A percentile compares a stretch with the other conserved stretches of the same genome.
phyloP scores from a whole-genome alignment of 2,888 invertebrate genomes.

The Synergus umbraculus region DNA sequence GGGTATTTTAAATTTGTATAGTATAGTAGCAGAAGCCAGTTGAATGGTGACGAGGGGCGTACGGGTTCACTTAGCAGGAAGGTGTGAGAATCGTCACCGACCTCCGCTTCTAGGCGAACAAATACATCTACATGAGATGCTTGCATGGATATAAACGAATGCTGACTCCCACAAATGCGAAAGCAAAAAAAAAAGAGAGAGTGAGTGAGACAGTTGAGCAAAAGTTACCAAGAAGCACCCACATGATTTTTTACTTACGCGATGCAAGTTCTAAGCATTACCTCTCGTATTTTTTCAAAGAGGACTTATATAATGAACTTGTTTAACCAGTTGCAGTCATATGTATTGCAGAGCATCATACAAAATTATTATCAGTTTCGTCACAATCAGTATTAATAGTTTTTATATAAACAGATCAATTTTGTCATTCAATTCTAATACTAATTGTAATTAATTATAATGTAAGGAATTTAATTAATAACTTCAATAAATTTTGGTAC shows the following conservation, averaged over 20 bases:
- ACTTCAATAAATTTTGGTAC: too few species aligned
- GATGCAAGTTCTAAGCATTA: slow-evolving; percentile 46
- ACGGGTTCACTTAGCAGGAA: slow-evolving; percentile 75
- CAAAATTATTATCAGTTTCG: background rate
- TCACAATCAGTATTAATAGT: too few species aligned
- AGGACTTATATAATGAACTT: slow-evolving; percentile 64
- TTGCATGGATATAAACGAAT: slow-evolving; percentile 55
- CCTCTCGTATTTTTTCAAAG: slow-evolving; percentile 61
- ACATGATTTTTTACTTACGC: slow-evolving; percentile 43
- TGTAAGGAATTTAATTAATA: too few species aligned
- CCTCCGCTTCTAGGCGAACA: slow-evolving; percentile 74
- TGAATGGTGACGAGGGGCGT: slow-evolving; percentile 68
- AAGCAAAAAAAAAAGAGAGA: slow-evolving; percentile 25
- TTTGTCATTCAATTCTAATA: too few species aligned
- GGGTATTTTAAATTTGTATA: slow-evolving; percentile 75
- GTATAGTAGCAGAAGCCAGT: slow-evolving; percentile 74
- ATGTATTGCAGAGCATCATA: background rate
- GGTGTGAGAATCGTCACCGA: slow-evolving; percentile 78
- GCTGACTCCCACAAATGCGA: slow-evolving; percentile 53
- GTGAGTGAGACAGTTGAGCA: slow-evolving; percentile 31
- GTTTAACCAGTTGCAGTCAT: slow-evolving; percentile 48
- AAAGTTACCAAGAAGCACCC: slow-evolving; percentile 53
- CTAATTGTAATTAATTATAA: too few species aligned
- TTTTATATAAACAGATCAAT: too few species aligned
- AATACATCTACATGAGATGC: slow-evolving; percentile 59